Evolutionary conservation across 2,888 invertebrate species (phyloP), one percentile per base, ranked within the genome.

Genomic region (Phalangium opilio): DNA sequence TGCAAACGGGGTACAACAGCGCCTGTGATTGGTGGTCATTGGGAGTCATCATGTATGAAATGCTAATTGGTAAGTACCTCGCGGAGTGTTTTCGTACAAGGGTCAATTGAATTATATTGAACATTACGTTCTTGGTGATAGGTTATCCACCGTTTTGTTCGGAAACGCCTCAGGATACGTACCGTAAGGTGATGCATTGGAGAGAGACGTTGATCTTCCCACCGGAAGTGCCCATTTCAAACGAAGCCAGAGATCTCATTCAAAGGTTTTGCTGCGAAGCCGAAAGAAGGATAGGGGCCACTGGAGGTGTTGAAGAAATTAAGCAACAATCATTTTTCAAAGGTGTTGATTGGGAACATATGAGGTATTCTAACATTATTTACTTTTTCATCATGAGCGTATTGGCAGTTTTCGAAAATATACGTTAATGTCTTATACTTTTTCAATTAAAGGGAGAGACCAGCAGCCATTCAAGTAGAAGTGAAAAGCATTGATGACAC

Each of bases 41-140:
- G 49, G 98, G 98, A 20, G 98, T 99, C 49, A 98, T 98, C 61
- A 98, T 99, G 98, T 98, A 96, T 70, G 98, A 99, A 73, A 99
- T 99, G 98, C 74, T 99, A 58, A 98, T 98, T 70, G 96, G 78
- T 77, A 62, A 61, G 70, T 57, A 33, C 14, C 14, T 43, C 44
- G 14, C 19, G 15, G 4, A 2, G 43, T 5, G 12, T 41, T 42
- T n/a, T 11, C 18, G 8, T 15, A 10, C 15, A 39, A 39, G 10
- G 39, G 39, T 11, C 8, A 11, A 39, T 39, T 15, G 8, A 39
- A 12, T 46, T 18, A n/a, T 33, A 33, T 12, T 11, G 12, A 11
- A 11, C 12, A 11, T 11, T 33, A 33, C 10, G 10, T 33, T 33
- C 10, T 10, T 11, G 12, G 34, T 14, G 56, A 4, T 59, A 78